Evolutionary conservation across 2,888 invertebrate species (phyloP), one percentile per base, ranked within the genome.

Genomic region (Leucophenga montana): DNA sequence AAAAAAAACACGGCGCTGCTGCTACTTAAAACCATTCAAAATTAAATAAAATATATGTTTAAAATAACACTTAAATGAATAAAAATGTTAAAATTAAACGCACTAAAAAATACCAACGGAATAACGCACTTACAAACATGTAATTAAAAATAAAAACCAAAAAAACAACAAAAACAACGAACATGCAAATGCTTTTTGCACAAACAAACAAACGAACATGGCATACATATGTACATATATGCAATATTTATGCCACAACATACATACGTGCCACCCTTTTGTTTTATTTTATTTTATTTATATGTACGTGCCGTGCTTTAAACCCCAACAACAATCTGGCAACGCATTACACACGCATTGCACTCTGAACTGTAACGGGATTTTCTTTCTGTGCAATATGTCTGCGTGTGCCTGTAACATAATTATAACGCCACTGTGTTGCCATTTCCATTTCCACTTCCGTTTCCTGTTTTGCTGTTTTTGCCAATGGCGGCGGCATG

Each of bases 321-420:
- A 65, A 65, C n/a, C 48, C 48, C n/a, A 50, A 64, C 13, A 27
- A 65, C 65, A 65, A 53, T 65, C 50, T 65, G 50, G 62, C 62
- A 46, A 44, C 20, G n/a, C n/a, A n/a, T n/a, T n/a, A n/a, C 11
- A 9, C 8, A 56, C 20, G 9, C 53, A 27, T 27, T 20, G 53
- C 53, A 53, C 53, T 18, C 16, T 9, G 8, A 13, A 1, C 20
- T 16, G 53, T 44, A 33, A 61, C 39, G 61, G 33, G 8, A 33
- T 33, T 33, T 33, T 33, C 4, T 33, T 31, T 22, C n/a, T 59
- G 14, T 31, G 33, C 14, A 3, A 14, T 46, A 14, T 22, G 39
- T 18, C 1, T 39, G 11, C 11, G 48, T 50, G 8, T 48, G 9
- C 8, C 11, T 44, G 44, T 31, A 39, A 31, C 9, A 48, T 48